Evolutionary conservation across 2,797 vertebrate genomes (phyloP).

Genomic region (Pachyuromys duprasi): DNA sequence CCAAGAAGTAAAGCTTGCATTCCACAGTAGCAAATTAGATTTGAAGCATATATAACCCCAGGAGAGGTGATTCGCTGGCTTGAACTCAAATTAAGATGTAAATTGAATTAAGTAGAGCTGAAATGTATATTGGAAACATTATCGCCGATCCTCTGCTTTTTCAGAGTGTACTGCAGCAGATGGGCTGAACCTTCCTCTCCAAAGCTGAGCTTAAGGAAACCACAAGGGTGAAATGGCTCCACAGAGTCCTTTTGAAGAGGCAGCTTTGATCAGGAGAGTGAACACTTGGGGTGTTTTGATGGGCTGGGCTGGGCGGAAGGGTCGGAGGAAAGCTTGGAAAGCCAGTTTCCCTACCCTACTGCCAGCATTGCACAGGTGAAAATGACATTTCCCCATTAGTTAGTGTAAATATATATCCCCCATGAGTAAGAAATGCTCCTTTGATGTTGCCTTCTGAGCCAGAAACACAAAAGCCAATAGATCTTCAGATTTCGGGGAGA

Average conservation of each 20-base stretch:
- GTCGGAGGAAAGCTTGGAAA: neutral
- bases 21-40: constrained; percentile 24
- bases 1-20: constrained; percentile 1
- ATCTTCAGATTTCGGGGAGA: neutral
- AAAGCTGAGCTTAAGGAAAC: neutral
- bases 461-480: constrained; percentile 41
- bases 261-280: neutral
- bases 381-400: constrained; percentile 33
- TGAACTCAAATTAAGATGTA: neutral
- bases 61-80: neutral
- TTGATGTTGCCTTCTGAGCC: constrained; percentile 54
- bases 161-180: neutral
- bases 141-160: neutral
- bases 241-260: neutral
- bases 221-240: neutral
- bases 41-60: neutral
- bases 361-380: constrained; percentile 40
- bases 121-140: neutral
- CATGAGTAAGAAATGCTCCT: constrained; percentile 10
- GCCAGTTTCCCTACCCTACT: neutral
- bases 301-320: neutral
- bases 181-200: neutral
- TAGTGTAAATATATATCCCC: constrained; percentile 35
- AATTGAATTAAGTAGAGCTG: constrained; percentile 34
- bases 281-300: neutral